These are phyloP conservation scores for Chrosomus eos DNA, from an alignment of 2,797 vertebrate genomes.

Conservation along the genomic window DNA sequence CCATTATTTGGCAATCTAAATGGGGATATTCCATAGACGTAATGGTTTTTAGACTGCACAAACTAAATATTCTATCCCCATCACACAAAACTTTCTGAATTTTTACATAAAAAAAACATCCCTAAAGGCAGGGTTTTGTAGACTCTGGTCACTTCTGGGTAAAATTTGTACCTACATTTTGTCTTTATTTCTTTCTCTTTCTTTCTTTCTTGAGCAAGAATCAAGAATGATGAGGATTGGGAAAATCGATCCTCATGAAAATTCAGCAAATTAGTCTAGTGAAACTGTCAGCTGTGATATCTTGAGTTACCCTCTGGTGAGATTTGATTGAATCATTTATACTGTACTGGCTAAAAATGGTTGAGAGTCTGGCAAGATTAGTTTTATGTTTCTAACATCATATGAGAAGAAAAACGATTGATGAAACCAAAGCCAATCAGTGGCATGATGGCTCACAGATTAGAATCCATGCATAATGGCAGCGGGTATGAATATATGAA, in stretches of 20 bases:
- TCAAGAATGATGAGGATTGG: conserved; percentile 27
- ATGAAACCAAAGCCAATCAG: conserved; percentile 47
- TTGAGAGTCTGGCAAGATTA: conserved; percentile 26
- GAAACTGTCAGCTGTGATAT: conserved; percentile 18
- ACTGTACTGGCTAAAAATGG: conserved; percentile 36
- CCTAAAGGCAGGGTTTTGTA: no score
- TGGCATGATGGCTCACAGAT: conserved; percentile 32
- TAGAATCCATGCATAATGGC: conserved; percentile 50
- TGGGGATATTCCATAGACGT: no score
- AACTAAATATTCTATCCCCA: no score
- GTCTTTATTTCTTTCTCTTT: no score
- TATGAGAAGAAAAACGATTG: conserved; percentile 29
- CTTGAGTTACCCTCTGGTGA: conserved; percentile 10
- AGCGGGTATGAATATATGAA: conserved; percentile 50
- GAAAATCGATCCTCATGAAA: conserved; percentile 39
- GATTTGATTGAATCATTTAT: conserved; percentile 36
- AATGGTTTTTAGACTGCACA: no score
- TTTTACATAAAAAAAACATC: no score
- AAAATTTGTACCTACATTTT: no score
- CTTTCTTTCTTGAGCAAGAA: neutral
- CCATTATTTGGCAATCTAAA: no score
- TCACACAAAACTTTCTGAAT: no score
- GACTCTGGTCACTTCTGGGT: no score
- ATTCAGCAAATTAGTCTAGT: conserved; percentile 37
- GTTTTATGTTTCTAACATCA: conserved; percentile 30